A percentile compares a stretch with the other conserved stretches of the same genome.
These are phyloP conservation scores for Nematostella vectensis DNA, from an alignment of 92 coral and sea anemone species.

Conservation along the genomic window DNA sequence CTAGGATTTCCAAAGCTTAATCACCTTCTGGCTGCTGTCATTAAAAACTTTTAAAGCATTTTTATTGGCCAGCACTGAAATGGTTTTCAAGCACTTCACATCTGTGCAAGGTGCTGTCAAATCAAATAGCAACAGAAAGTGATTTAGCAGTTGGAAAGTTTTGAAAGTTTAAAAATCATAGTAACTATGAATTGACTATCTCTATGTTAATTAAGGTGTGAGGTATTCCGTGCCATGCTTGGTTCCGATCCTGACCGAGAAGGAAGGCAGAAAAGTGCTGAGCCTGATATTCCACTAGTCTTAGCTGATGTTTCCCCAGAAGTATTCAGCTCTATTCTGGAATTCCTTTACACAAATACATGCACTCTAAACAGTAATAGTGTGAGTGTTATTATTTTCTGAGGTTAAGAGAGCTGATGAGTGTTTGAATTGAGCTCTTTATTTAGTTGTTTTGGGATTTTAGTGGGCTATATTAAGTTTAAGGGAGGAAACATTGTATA, in stretches of 20 bases:
- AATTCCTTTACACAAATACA: slow-evolving; percentile 92
- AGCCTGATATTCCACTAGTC: slow-evolving; percentile 79
- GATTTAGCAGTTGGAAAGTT: too few species aligned
- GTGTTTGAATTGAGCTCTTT: not conserved
- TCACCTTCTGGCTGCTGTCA: too few species aligned
- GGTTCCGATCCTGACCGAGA: slow-evolving; percentile 43
- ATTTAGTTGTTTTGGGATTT: not conserved
- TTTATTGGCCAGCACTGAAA: too few species aligned
- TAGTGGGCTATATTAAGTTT: not conserved
- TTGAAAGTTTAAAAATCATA: too few species aligned
- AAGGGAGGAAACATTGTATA: not conserved
- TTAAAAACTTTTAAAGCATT: too few species aligned
- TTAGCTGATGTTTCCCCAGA: slow-evolving; percentile 86
- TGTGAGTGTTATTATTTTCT: slow-evolving; percentile 52
- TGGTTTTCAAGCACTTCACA: too few species aligned
- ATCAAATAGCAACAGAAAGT: too few species aligned
- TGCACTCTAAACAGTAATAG: slow-evolving; percentile 76
- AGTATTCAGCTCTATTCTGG: slow-evolving; percentile 66
- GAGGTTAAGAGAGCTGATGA: not conserved
- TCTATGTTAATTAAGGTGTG: slow-evolving; percentile 84
- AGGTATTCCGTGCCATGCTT: slow-evolving; percentile 90
- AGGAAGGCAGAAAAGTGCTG: slow-evolving; percentile 46
- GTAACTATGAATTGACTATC: too few species aligned
- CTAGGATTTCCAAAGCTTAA: too few species aligned
- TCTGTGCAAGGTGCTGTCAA: too few species aligned